Evolutionary conservation across 2,888 invertebrate genomes (phyloP).

Genomic region (Imbricaverruca yamaguchii): DNA sequence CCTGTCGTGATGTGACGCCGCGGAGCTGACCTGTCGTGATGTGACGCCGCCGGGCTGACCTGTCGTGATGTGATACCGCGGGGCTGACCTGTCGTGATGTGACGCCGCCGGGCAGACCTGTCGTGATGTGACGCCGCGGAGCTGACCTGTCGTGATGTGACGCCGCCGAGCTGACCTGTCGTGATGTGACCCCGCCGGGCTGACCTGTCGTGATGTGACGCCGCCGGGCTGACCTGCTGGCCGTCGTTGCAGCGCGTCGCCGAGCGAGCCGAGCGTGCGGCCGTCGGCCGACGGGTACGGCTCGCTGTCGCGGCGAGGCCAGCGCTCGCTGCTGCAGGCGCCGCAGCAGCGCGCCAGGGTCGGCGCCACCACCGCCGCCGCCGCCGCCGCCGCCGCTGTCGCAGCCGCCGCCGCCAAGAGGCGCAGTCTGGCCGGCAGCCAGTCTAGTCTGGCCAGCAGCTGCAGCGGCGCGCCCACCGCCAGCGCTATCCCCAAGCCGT

Average conservation of each 20-base stretch:
- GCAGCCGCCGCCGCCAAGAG: slow-evolving; percentile 73
- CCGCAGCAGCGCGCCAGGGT: neutral
- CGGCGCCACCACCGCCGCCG: slow-evolving; percentile 70
- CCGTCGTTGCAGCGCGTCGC: slow-evolving; percentile 18
- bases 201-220: no score
- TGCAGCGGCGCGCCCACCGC: slow-evolving; percentile 34
- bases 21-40: no score
- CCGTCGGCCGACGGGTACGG: slow-evolving; percentile 9
- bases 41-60: no score
- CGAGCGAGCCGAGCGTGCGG: slow-evolving; percentile 25
- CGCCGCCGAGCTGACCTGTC: neutral
- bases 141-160: neutral
- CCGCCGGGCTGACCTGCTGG: no score
- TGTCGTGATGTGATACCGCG: no score
- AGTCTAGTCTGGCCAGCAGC: slow-evolving; percentile 27
- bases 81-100: no score
- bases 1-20: no score
- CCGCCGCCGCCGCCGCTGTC: no score
- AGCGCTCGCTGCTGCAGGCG: slow-evolving; percentile 9
- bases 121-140: no score
- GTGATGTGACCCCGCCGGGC: no score
- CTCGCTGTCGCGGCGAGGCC: slow-evolving; percentile 14
- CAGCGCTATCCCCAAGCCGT: slow-evolving; percentile 27
- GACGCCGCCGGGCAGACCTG: no score
- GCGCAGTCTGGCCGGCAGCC: slow-evolving; percentile 29